phyloP scores from a whole-genome alignment of 2,888 invertebrate genomes.

The Napeogenes sylphis region DNA sequence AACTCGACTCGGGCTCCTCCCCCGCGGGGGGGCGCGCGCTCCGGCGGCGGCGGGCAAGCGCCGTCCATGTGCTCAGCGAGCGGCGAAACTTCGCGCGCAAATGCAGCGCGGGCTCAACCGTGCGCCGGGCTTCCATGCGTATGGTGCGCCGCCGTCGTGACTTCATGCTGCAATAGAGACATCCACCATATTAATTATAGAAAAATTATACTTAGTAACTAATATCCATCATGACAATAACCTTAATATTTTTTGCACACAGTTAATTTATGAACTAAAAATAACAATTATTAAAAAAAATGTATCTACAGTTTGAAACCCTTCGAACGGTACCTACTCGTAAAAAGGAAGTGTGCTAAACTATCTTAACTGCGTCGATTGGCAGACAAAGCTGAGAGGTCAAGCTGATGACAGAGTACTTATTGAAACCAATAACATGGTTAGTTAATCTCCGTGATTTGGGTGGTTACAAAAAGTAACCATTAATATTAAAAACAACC shows the following conservation, averaged over 20 bases:
- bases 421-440: not conserved
- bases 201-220: no score
- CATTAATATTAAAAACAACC: no score
- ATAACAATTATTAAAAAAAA: not conserved
- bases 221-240: constrained; percentile 2
- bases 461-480: no score
- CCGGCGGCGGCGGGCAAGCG: constrained; percentile 67
- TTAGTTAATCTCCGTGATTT: no score
- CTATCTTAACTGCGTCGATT: constrained; percentile 17
- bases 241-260: not conserved
- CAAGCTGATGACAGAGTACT: constrained; percentile 3
- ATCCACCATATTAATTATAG: not conserved
- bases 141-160: constrained; percentile 69
- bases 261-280: not conserved
- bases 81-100: constrained; percentile 63
- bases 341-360: constrained; percentile 22
- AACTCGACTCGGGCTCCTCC: constrained; percentile 68
- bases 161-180: constrained; percentile 69
- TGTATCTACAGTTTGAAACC: constrained; percentile 10
- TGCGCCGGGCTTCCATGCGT: constrained; percentile 74
- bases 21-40: constrained; percentile 61
- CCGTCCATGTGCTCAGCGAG: constrained; percentile 66
- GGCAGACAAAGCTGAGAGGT: constrained; percentile 22
- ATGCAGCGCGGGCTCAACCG: constrained; percentile 66
- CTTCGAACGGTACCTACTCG: constrained; percentile 4